Conservation (phyloP, 2,888 invertebrate species). For the Drosophila hawaiiensis region DNA sequence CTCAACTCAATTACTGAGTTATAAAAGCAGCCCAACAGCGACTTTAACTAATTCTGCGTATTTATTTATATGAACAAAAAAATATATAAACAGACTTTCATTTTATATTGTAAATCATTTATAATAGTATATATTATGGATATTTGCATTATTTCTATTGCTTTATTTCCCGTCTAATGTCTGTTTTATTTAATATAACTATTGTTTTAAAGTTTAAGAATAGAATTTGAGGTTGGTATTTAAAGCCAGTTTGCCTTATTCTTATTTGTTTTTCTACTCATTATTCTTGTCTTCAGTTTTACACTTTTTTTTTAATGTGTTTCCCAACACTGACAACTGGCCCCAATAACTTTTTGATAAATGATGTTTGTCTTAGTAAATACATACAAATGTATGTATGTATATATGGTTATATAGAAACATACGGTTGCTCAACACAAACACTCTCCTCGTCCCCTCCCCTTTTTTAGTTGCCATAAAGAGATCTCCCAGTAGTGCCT, state of each 20-base stretch:
- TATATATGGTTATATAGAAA: not conserved
- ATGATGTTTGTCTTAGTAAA: not conserved
- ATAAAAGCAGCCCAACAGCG: not conserved
- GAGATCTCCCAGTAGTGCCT: not conserved
- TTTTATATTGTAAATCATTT: not conserved
- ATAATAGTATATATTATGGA: not conserved
- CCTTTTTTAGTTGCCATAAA: not conserved
- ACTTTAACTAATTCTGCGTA: not conserved
- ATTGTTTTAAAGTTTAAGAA: not conserved
- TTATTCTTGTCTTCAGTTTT: not conserved
- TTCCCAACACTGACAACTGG: not conserved
- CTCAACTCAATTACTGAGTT: not conserved
- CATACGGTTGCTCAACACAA: conserved; percentile 16
- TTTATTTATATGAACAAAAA: not conserved
- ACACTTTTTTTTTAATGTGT: conserved; percentile 1
- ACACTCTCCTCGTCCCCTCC: not conserved
- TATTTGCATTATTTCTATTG: too few species aligned
- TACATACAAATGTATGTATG: not conserved
- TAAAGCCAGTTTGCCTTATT: not conserved
- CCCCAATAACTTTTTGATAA: conserved; percentile 16
- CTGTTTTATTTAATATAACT: not conserved
- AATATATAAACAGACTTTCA: not conserved
- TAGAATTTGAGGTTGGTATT: not conserved
- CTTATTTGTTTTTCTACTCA: not conserved
- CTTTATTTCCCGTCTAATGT: too few species aligned